phyloP scores from a whole-genome alignment of 1,140 invertebrate genomes.

The Bemisia tabaci region DNA sequence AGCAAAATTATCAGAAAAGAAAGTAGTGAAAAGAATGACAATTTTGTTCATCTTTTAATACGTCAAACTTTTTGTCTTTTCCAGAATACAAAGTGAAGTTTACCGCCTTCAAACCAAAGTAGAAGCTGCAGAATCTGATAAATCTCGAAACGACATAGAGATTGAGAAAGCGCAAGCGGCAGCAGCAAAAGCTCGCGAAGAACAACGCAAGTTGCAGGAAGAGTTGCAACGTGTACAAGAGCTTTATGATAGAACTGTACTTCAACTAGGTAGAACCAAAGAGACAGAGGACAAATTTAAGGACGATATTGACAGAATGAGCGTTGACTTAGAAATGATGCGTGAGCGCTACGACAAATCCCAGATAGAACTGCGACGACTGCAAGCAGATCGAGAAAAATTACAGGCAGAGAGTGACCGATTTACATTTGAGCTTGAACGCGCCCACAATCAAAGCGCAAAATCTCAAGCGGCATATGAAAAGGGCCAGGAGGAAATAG shows the following conservation, averaged over 20 bases:
- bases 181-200: conserved; percentile 65
- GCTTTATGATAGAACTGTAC: conserved; percentile 67
- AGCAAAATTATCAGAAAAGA: too few species aligned
- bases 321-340: conserved; percentile 67
- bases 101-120: conserved; percentile 75
- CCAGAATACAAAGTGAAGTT: conserved; percentile 69
- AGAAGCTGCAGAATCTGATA: conserved; percentile 72
- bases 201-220: conserved; percentile 71
- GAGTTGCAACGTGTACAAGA: conserved; percentile 70
- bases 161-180: conserved; percentile 68
- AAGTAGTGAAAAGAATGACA: too few species aligned
- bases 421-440: conserved; percentile 70
- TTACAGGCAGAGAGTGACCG: conserved; percentile 66
- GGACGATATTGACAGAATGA: conserved; percentile 65
- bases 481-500: conserved; percentile 77
- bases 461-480: conserved; percentile 72
- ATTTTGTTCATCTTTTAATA: too few species aligned
- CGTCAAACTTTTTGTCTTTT: too few species aligned
- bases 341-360: conserved; percentile 76
- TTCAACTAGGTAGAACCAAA: conserved; percentile 70
- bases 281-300: conserved; percentile 84
- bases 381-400: conserved; percentile 76
- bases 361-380: conserved; percentile 63
- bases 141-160: conserved; percentile 70
- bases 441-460: conserved; percentile 63